Evolutionary conservation across 1,140 invertebrate species (phyloP).

Genomic region (Danaus melanippus): DNA sequence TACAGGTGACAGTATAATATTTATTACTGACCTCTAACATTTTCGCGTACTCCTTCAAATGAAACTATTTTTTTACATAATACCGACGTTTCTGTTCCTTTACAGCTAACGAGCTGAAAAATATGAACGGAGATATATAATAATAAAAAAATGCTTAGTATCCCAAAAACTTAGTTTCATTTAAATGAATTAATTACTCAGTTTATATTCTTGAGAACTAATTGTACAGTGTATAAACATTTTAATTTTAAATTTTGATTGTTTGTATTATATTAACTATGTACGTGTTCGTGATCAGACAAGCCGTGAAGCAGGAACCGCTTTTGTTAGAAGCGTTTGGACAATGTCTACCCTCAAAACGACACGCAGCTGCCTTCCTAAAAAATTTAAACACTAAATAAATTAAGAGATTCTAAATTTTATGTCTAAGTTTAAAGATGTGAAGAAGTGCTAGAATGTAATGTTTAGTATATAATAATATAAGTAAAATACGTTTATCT

Average conservation of each 20-base stretch:
- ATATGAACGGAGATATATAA: too few species aligned
- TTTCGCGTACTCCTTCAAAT: too few species aligned
- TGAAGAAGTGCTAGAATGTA: not conserved
- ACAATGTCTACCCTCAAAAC: slow-evolving; percentile 84
- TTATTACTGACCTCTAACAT: too few species aligned
- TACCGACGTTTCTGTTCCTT: too few species aligned
- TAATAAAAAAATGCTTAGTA: too few species aligned
- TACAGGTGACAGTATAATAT: slow-evolving; percentile 33
- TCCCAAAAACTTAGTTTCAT: too few species aligned
- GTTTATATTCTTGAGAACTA: too few species aligned
- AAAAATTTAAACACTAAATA: slow-evolving; percentile 70
- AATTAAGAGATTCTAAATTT: not conserved
- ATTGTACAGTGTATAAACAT: too few species aligned
- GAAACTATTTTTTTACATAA: not conserved
- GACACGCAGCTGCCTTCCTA: slow-evolving; percentile 78
- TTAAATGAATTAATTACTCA: too few species aligned
- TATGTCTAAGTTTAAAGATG: not conserved
- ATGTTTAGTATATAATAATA: slow-evolving; percentile 1
- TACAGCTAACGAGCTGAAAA: too few species aligned
- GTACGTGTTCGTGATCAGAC: slow-evolving; percentile 60
- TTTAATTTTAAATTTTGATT: not conserved
- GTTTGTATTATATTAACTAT: not conserved
- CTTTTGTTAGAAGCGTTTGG: slow-evolving; percentile 91
- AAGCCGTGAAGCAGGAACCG: slow-evolving; percentile 82
- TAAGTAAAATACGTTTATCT: not conserved